Base-by-base conservation (phyloP, 2,797 vertebrate species). In the Manis javanica region DNA sequence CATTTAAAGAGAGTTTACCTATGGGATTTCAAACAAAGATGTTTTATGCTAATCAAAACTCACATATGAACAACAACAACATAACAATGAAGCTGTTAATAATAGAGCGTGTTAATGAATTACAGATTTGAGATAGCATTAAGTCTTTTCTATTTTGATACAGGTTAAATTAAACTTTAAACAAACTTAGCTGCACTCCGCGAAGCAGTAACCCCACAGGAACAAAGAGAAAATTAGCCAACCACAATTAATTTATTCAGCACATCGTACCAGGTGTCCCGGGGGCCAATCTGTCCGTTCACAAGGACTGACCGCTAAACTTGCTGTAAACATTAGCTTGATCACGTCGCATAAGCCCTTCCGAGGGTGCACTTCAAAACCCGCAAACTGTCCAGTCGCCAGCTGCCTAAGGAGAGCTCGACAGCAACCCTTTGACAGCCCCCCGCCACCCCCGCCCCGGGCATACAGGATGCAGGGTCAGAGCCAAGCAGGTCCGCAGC, bases 191-290 rank as follows among this genome's bases (percentile, higher is more conserved):
- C 11, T 42, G 87, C 74, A 51, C 4, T 64, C 75, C 13, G 1
- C 72, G 97, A 95, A 95, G 96, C 94, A 82, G 89, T 69, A 97
- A 94, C 53, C 53, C 90, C 79, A 69, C 57, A 90, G 83, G 88
- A 96, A 74, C 83, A 87, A 81, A 55, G 69, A 81, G 94, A 89
- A 88, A 94, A 83, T 5, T 61, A 95, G 83, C 85, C 93, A 94
- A 31, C 46, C 63, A 18, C 87, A n/a, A 49, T 88, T 84, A 94
- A 95, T 81, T 79, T 93, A 96, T 84, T 88, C 87, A 63, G 69
- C 79, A 53, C 85, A 2, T 26, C 3, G 14, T 78, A 89, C 71
- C 51, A 42, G 37, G 11, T 64, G 84, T 63, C 39, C 83, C 0
- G 0, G 24, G 89, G 81, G 26, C 34, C 15, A 57, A 74, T 34